Conservation (phyloP, 2,888 invertebrate species). For the Eupithecia insigniata region DNA sequence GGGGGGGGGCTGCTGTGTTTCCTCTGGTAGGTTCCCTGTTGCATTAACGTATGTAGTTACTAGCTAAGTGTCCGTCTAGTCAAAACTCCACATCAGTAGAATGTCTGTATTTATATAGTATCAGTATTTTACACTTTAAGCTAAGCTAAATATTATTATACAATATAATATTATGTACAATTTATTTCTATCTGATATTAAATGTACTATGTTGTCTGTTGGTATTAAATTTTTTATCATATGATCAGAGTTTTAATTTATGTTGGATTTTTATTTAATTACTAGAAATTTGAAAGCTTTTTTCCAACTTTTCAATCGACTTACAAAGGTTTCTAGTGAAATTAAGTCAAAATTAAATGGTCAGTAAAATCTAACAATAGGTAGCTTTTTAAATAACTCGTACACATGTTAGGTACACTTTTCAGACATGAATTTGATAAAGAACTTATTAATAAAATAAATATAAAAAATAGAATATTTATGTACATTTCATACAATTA, state of each 20-base stretch:
- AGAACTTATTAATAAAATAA: neutral
- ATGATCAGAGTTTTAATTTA: neutral
- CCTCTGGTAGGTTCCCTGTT: neutral
- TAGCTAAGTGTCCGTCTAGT: slow-evolving; percentile 24
- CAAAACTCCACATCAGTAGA: slow-evolving; percentile 12
- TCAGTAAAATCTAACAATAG: neutral
- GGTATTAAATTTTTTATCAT: slow-evolving; percentile 45
- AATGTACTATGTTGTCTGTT: slow-evolving; percentile 53
- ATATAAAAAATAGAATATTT: neutral
- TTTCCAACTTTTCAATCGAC: neutral
- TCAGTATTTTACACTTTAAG: neutral
- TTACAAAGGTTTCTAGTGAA: neutral
- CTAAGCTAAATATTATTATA: slow-evolving; percentile 14
- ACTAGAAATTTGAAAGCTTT: neutral
- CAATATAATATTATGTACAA: slow-evolving; percentile 27
- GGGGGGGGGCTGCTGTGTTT: too few relatives aligned
- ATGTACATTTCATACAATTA: slow-evolving; percentile 4
- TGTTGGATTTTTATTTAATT: neutral
- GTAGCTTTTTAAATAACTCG: neutral
- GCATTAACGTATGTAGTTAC: neutral
- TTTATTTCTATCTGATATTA: slow-evolving; percentile 27
- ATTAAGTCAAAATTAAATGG: neutral
- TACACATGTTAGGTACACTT: neutral
- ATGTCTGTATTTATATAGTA: slow-evolving; percentile 13
- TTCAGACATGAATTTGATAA: neutral